Conservation (phyloP, 2,797 vertebrate genomes). For the Diceros bicornis region DNA sequence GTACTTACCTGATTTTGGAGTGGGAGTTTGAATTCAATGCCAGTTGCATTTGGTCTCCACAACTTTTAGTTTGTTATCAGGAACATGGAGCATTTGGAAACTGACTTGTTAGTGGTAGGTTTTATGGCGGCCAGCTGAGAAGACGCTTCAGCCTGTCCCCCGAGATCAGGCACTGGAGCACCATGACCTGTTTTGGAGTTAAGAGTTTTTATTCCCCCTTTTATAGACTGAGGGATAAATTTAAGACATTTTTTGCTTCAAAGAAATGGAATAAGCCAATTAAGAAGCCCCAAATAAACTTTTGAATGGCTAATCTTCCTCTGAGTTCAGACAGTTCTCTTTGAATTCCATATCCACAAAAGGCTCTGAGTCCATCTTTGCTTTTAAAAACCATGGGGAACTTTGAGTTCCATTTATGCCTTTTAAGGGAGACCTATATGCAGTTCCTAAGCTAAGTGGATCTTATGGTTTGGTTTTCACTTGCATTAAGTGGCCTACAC, state of each 20-base stretch:
- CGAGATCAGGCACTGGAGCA: not conserved
- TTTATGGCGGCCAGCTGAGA: not conserved
- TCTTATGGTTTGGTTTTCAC: slow-evolving; percentile 35
- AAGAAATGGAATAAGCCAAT: slow-evolving; percentile 60
- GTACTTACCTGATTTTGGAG: not conserved
- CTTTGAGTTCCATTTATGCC: not conserved
- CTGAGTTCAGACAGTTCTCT: slow-evolving; percentile 31
- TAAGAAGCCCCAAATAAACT: slow-evolving; percentile 62
- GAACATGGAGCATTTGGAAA: not conserved
- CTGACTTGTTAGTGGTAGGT: not conserved
- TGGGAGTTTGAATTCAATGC: not conserved
- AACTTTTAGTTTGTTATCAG: not conserved
- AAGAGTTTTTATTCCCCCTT: slow-evolving; percentile 53
- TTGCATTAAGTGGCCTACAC: not conserved
- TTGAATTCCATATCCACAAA: slow-evolving; percentile 18
- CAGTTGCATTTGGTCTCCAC: not conserved
- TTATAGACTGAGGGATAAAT: slow-evolving; percentile 57
- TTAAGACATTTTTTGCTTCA: slow-evolving; percentile 67
- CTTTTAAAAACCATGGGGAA: not conserved
- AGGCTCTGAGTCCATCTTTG: slow-evolving; percentile 19
- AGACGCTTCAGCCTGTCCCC: not conserved
- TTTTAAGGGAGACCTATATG: not conserved
- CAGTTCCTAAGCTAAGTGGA: not conserved
- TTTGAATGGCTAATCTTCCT: slow-evolving; percentile 24
- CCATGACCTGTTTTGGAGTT: slow-evolving; percentile 22